Conservation (phyloP, 1,140 invertebrate genomes). For the Drosophila orena region DNA sequence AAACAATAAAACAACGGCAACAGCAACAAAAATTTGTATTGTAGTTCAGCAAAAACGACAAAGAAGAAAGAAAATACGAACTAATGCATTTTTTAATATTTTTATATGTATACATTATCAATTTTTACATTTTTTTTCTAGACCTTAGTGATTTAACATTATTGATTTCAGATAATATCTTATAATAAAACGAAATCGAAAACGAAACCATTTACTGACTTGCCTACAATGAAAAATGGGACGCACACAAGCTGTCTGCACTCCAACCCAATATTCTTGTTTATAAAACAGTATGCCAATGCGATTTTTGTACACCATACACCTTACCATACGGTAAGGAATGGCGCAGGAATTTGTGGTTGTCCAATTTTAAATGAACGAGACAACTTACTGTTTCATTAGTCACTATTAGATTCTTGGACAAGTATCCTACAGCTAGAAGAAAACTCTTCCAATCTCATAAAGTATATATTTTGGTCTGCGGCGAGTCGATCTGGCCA, state of each 20-base stretch:
- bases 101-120: slow-evolving; percentile 85
- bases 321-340: too few relatives aligned
- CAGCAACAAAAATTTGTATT: slow-evolving; percentile 64
- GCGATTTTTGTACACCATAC: too few relatives aligned
- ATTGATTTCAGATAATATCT: slow-evolving; percentile 84
- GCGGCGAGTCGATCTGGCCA: too few relatives aligned
- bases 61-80: slow-evolving; percentile 61
- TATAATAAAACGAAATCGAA: slow-evolving; percentile 65
- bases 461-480: too few relatives aligned
- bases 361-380: too few relatives aligned
- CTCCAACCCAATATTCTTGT: too few relatives aligned
- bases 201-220: slow-evolving; percentile 16
- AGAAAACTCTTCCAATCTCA: too few relatives aligned
- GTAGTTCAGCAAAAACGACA: slow-evolving; percentile 69
- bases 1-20: slow-evolving; percentile 63
- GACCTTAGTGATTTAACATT: slow-evolving; percentile 84
- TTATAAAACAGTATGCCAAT: not conserved
- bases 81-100: slow-evolving; percentile 84
- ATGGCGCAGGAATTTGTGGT: too few relatives aligned
- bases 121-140: slow-evolving; percentile 85
- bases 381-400: too few relatives aligned
- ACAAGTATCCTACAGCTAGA: too few relatives aligned
- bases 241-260: too few relatives aligned
- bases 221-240: not conserved
- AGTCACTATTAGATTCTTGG: too few relatives aligned